These are phyloP conservation scores for Lacanobia oleracea DNA, from an alignment of 2,888 invertebrate genomes.

Conservation along the genomic window DNA sequence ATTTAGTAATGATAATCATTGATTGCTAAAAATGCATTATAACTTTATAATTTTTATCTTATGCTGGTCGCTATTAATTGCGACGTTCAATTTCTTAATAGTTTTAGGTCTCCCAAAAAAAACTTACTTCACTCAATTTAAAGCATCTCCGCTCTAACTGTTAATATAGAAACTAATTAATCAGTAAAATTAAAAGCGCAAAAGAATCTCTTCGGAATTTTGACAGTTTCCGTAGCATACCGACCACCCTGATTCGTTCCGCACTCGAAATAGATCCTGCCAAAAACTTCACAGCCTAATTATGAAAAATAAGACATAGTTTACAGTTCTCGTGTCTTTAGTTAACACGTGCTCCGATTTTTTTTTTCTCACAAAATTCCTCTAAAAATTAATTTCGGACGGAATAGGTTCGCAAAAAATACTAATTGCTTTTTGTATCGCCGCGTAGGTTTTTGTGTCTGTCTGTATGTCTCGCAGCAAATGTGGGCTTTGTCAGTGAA, in stretches of 20 bases:
- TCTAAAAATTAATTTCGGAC: constrained; percentile 87
- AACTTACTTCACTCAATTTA: not conserved
- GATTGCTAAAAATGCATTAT: no score
- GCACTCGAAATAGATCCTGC: constrained; percentile 70
- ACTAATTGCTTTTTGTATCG: constrained; percentile 89
- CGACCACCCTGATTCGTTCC: constrained; percentile 81
- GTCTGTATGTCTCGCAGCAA: constrained; percentile 82
- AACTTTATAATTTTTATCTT: no score
- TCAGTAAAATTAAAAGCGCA: constrained; percentile 32
- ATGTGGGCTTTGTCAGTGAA: constrained; percentile 89
- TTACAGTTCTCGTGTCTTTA: constrained; percentile 81
- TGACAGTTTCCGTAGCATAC: constrained; percentile 65
- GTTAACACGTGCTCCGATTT: constrained; percentile 87
- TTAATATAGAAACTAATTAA: constrained; percentile 43
- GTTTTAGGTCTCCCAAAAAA: constrained; percentile 1
- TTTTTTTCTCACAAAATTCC: constrained; percentile 77
- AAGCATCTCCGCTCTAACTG: not conserved
- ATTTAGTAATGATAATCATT: no score
- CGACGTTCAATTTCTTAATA: not conserved
- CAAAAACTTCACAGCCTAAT: constrained; percentile 87
- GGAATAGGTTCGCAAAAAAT: constrained; percentile 84
- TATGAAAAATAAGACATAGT: constrained; percentile 89
- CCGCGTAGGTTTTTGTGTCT: constrained; percentile 82
- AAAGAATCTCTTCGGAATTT: constrained; percentile 47
- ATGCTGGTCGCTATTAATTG: not conserved